Base-by-base conservation (phyloP, 2,888 invertebrate species). In the Muscina levida region DNA sequence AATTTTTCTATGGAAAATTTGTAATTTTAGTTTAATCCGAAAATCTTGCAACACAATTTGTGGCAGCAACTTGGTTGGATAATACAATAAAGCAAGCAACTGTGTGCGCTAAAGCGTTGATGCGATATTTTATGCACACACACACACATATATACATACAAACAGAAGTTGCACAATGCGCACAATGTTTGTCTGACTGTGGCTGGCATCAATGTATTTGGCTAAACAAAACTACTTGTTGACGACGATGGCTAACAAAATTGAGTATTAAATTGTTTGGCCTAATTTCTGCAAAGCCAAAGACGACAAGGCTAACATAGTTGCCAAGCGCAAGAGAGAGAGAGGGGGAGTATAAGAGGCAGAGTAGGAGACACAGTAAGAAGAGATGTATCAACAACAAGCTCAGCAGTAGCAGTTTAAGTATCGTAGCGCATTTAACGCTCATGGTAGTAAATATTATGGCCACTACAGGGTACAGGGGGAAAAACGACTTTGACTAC, bases 181-280 rank as follows among this genome's bases (percentile, higher is more conserved):
- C n/a, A n/a, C n/a, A n/a, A n/a, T n/a, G n/a, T n/a, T n/a, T n/a
- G n/a, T n/a, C n/a, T n/a, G n/a, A n/a, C 46, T 5, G 13, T 46
- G 46, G 46, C 46, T 46, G 3, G 31, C 31, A 31, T 3, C 31
- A 5, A 5, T 31, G 31, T 31, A 8, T 31, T 31, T 31, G 8
- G 31, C 31, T 31, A 8, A 31, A 31, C 3, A 31, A 31, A 31
- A 31, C 3, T 5, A 31, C 31, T 31, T 31, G 31, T 31, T 31
- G 31, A 31, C 31, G 31, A 31, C 31, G n/a, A 31, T 31, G 53
- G 26, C 24, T 13, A 15, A 39, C 17, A 59, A 37, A 74, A 77
- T 77, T 81, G 71, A 62, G 74, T 81, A 70, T 71, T 73, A 73
- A 80, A 80, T 77, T 74, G 74, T 74, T 74, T 81, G 81, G 77